These are phyloP conservation scores for Thamnaconus septentrionalis DNA, from an alignment of 2,113 vertebrate species.

Conservation along the genomic window DNA sequence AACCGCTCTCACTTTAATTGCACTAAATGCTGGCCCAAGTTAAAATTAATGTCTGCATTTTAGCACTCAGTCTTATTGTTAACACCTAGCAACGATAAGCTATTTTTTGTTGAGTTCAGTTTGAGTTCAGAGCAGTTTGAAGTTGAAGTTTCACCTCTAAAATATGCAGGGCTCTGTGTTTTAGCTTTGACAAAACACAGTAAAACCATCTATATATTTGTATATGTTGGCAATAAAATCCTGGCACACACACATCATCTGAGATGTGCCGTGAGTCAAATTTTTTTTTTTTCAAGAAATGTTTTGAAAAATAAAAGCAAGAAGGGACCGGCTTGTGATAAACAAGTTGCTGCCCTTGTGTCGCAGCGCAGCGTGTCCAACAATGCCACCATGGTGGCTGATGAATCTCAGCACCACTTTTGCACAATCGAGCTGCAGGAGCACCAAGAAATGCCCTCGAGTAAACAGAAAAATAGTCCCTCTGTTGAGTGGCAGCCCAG, in stretches of 20 bases:
- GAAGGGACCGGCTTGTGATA: not conserved
- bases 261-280: too few relatives aligned
- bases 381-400: not conserved
- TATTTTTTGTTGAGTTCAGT: not conserved
- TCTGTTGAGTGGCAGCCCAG: conserved; percentile 9
- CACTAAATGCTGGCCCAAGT: too few relatives aligned
- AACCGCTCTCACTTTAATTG: too few relatives aligned
- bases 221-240: too few relatives aligned
- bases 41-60: too few relatives aligned
- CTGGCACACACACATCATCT: too few relatives aligned
- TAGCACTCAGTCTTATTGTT: too few relatives aligned
- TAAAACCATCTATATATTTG: too few relatives aligned
- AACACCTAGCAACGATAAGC: too few relatives aligned
- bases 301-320: too few relatives aligned
- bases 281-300: too few relatives aligned
- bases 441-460: not conserved
- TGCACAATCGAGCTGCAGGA: conserved; percentile 25
- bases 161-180: not conserved
- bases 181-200: not conserved
- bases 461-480: not conserved
- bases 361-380: not conserved
- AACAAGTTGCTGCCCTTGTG: not conserved
- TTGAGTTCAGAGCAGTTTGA: not conserved
- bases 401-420: conserved; percentile 14
- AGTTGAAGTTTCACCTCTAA: not conserved